Percentiles rank a stretch among this genome's conserved stretches.
Conservation (phyloP, 2,113 vertebrate species). For the Parus major region DNA sequence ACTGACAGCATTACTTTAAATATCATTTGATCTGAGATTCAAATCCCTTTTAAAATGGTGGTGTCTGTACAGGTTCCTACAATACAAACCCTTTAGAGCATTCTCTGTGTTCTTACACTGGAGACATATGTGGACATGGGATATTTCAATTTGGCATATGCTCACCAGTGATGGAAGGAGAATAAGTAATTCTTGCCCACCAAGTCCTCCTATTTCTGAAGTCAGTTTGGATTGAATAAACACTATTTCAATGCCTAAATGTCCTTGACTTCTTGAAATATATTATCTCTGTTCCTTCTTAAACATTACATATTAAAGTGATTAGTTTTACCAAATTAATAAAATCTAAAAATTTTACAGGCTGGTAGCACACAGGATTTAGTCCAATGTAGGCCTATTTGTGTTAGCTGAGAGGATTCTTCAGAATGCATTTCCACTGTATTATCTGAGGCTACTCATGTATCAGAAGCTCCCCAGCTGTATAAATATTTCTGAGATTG, state of each 20-base stretch:
- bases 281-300: neutral
- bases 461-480: constrained; percentile 30
- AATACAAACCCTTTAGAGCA: neutral
- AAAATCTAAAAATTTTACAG: neutral
- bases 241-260: neutral
- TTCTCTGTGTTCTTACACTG: neutral
- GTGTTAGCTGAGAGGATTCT: neutral
- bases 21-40: neutral
- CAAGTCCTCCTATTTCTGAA: neutral
- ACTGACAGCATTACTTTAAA: neutral
- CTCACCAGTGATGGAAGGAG: neutral
- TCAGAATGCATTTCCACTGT: neutral
- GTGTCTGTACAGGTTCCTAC: neutral
- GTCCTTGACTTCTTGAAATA: neutral
- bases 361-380: neutral
- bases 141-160: neutral
- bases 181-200: neutral
- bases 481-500: constrained; percentile 46
- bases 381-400: neutral
- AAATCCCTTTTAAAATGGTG: neutral
- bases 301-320: neutral
- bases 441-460: neutral
- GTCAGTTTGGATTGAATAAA: neutral
- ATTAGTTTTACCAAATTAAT: neutral
- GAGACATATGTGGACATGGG: neutral